Evolutionary conservation across 1,140 invertebrate species (phyloP).

Genomic region (Fopius arisanus): DNA sequence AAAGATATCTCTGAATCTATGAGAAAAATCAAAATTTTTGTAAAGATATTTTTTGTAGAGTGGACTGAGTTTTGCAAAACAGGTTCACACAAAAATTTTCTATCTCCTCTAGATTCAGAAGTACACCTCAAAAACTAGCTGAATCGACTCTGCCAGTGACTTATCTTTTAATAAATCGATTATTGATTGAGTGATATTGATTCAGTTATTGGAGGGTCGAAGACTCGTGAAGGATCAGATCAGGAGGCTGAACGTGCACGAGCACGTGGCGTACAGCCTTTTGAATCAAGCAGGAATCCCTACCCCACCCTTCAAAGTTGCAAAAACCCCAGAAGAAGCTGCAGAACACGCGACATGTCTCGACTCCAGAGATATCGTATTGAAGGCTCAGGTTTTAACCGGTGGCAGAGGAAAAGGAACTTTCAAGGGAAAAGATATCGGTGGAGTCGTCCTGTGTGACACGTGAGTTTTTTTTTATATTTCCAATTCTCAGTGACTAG

Average conservation of each 20-base stretch:
- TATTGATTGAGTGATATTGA: neutral
- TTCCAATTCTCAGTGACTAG: too few species aligned
- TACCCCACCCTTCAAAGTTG: conserved; percentile 93
- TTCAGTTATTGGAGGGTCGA: neutral
- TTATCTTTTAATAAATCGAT: neutral
- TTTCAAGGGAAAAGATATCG: conserved; percentile 92
- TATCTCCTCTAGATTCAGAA: too few species aligned
- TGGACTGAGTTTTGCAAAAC: too few species aligned
- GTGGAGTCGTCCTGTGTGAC: conserved; percentile 90
- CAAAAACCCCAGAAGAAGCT: conserved; percentile 85
- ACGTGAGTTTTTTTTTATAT: too few species aligned
- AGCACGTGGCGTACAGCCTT: conserved; percentile 91
- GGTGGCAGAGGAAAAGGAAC: conserved; percentile 93
- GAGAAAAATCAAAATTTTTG: too few species aligned
- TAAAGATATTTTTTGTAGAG: too few species aligned
- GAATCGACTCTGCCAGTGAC: too few species aligned
- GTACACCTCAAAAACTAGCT: too few species aligned
- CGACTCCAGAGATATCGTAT: conserved; percentile 87
- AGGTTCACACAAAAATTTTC: too few species aligned
- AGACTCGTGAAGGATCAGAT: conserved; percentile 63
- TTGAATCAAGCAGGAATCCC: conserved; percentile 86
- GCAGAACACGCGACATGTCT: conserved; percentile 80
- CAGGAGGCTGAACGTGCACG: conserved; percentile 91
- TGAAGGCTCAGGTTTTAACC: conserved; percentile 96
- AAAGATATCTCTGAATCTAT: too few species aligned